Conservation (phyloP, 2,888 invertebrate species). For the Drosophila bunnanda region DNA sequence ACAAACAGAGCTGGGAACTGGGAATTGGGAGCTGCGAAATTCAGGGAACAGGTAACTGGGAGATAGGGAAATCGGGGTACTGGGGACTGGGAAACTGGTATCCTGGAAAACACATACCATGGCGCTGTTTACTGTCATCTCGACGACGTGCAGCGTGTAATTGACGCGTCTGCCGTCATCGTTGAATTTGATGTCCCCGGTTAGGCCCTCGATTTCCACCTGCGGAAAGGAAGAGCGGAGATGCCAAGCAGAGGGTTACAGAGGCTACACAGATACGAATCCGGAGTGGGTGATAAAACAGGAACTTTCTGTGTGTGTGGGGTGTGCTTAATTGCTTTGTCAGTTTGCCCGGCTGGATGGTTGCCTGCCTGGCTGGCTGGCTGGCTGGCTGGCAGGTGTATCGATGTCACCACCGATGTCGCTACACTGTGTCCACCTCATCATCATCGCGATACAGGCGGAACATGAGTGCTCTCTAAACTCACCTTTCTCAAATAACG, state of each 20-base stretch:
- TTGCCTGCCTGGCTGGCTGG: conserved; percentile 20
- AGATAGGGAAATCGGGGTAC: background rate
- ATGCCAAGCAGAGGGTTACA: conserved; percentile 4
- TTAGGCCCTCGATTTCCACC: conserved; percentile 95
- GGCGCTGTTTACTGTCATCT: conserved; percentile 90
- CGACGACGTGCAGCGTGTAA: conserved; percentile 95
- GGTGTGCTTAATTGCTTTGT: conserved; percentile 73
- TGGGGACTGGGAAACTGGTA: background rate
- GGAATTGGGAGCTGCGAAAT: background rate
- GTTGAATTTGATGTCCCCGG: conserved; percentile 95
- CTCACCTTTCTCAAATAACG: conserved; percentile 89
- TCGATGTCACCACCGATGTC: conserved; percentile 26
- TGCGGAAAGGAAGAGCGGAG: conserved; percentile 81
- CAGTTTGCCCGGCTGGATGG: conserved; percentile 49
- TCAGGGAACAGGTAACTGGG: no score
- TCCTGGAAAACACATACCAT: conserved; percentile 60
- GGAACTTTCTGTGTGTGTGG: conserved; percentile 7
- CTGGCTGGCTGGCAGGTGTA: conserved; percentile 39
- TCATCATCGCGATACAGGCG: conserved; percentile 24
- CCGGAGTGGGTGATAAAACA: conserved; percentile 17
- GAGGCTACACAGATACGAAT: conserved; percentile 1
- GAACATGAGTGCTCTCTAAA: conserved; percentile 25
- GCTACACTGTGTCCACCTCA: conserved; percentile 37
- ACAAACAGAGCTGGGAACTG: background rate
- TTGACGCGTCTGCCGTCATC: conserved; percentile 95